Conservation (phyloP, 35 echinoderm and acorn worm species). For the Strongylocentrotus purpuratus region DNA sequence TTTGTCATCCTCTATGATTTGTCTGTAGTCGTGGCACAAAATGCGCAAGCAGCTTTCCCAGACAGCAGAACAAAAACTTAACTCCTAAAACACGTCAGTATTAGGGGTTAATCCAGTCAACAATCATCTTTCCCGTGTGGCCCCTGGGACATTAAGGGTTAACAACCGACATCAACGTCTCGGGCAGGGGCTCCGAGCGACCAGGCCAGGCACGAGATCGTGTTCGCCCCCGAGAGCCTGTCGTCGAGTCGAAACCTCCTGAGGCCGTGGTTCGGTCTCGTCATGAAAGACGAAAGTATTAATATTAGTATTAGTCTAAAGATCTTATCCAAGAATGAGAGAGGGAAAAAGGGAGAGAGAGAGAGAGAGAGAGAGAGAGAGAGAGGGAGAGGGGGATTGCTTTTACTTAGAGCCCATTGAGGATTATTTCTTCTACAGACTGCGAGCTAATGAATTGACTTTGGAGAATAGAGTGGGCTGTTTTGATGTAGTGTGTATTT, state of each 20-base stretch:
- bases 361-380: not conserved
- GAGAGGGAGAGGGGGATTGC: no score
- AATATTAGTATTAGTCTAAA: not conserved
- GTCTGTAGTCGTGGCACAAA: no score
- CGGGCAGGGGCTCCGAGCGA: not conserved
- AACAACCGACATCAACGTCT: not conserved
- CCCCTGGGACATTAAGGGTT: not conserved
- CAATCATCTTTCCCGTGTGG: not conserved
- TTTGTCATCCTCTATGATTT: no score
- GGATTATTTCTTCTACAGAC: no score
- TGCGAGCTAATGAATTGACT: no score
- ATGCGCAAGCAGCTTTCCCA: not conserved
- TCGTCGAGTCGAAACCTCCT: not conserved
- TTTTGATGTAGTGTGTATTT: no score
- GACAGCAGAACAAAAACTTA: not conserved
- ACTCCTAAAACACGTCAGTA: not conserved
- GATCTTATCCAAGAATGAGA: not conserved
- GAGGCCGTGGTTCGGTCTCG: not conserved
- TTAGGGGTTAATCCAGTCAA: not conserved
- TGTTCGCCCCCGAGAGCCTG: not conserved
- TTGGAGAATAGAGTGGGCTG: no score
- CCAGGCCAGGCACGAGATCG: not conserved
- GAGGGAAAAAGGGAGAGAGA: not conserved
- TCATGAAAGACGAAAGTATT: not conserved
- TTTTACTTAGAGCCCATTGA: no score